phyloP scores from a whole-genome alignment of 2,113 vertebrate species.

The Apistogramma diplotaenia region DNA sequence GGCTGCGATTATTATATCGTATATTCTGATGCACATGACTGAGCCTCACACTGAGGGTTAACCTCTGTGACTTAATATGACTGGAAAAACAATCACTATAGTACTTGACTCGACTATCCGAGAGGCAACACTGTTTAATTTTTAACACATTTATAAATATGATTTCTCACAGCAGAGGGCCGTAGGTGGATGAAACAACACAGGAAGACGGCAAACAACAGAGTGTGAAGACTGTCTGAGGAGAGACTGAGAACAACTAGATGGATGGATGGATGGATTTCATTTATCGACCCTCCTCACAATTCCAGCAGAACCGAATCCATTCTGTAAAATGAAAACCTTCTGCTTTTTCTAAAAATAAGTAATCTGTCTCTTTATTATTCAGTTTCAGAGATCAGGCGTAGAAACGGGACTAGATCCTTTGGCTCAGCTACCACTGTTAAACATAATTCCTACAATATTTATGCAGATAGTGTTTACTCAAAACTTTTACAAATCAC shows the following conservation, averaged over 20 bases:
- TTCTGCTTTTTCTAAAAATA: too few relatives aligned
- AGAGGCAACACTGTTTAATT: neutral
- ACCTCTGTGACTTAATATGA: neutral
- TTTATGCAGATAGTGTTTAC: neutral
- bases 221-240: constrained; percentile 13
- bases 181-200: constrained; percentile 47
- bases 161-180: constrained; percentile 45
- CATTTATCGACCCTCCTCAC: too few relatives aligned
- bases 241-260: neutral
- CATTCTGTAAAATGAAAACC: neutral
- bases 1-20: neutral
- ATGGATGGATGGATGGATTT: neutral
- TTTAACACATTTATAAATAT: constrained; percentile 39
- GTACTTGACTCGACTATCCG: neutral
- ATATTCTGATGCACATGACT: neutral
- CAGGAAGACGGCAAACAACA: constrained; percentile 18
- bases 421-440: neutral
- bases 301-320: neutral
- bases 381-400: neutral
- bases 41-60: neutral
- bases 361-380: neutral
- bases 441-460: neutral
- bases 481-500: neutral
- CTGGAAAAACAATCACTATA: neutral
- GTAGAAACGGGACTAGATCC: neutral